phyloP scores from a whole-genome alignment of 2,113 vertebrate genomes.

The Pao palembangensis region DNA sequence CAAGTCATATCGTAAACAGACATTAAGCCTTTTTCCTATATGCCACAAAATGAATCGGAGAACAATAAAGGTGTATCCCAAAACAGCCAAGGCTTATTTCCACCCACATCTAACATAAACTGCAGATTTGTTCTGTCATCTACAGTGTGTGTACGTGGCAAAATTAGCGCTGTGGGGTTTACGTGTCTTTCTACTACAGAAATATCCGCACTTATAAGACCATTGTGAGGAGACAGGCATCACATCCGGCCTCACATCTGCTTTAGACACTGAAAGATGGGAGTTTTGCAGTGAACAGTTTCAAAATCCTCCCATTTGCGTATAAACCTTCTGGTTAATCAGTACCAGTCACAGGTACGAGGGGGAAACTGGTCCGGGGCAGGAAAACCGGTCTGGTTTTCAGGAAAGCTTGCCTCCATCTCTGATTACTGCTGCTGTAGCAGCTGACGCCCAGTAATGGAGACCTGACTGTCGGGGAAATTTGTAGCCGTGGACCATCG shows the following conservation, averaged over 20 bases:
- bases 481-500: constrained; percentile 74
- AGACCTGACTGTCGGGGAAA: constrained; percentile 75
- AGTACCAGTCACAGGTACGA: no score
- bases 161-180: constrained; percentile 12
- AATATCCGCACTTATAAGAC: neutral
- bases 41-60: constrained; percentile 4
- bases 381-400: neutral
- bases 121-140: constrained; percentile 2
- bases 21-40: constrained; percentile 23
- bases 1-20: constrained; percentile 14
- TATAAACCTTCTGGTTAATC: no score
- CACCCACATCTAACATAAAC: constrained; percentile 5
- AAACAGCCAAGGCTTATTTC: constrained; percentile 13
- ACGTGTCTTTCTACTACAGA: neutral
- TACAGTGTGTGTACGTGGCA: constrained; percentile 1
- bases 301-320: no score
- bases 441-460: constrained; percentile 72
- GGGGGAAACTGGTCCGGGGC: no score
- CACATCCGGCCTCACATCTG: neutral
- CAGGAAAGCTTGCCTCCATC: constrained; percentile 37
- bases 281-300: no score
- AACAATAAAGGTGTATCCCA: constrained; percentile 7
- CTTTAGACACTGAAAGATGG: neutral
- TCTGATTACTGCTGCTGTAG: constrained; percentile 73
- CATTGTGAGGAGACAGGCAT: neutral